Evolutionary conservation across 2,113 vertebrate genomes (phyloP).

Genomic region (Cinclus mexicanus): DNA sequence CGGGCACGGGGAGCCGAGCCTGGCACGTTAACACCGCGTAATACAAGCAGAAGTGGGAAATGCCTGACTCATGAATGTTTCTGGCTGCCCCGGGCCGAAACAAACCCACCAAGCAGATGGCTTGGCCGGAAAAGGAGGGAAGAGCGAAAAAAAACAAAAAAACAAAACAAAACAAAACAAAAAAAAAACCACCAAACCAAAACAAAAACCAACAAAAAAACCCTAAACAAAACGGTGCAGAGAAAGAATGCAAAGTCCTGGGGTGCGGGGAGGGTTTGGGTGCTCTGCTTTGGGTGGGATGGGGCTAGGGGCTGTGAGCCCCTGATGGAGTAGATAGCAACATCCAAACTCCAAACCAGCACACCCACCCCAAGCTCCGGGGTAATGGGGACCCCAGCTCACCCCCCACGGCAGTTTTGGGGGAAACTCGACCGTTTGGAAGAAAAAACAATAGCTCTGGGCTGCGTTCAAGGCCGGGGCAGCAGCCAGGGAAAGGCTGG

Average conservation of each 20-base stretch:
- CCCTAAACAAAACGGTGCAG: neutral
- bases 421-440: neutral
- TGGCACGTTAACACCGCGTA: neutral
- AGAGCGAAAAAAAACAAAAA: neutral
- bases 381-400: neutral
- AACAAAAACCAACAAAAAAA: neutral
- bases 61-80: constrained; percentile 41
- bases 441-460: neutral
- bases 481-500: neutral
- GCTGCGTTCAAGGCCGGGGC: neutral
- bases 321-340: neutral
- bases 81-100: neutral
- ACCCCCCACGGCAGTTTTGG: neutral
- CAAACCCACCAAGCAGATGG: constrained; percentile 31
- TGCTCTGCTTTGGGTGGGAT: rapidly evolving
- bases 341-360: neutral
- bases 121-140: constrained; percentile 33
- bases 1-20: neutral
- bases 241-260: neutral
- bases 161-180: neutral
- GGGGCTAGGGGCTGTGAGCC: neutral
- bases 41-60: constrained; percentile 52
- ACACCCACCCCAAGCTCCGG: rapidly evolving
- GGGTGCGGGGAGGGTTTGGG: rapidly evolving
- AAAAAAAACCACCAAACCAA: neutral